A percentile compares a stretch with the other conserved stretches of the same genome.
Conservation (phyloP, 1,140 invertebrate species). For the Popillia japonica region DNA sequence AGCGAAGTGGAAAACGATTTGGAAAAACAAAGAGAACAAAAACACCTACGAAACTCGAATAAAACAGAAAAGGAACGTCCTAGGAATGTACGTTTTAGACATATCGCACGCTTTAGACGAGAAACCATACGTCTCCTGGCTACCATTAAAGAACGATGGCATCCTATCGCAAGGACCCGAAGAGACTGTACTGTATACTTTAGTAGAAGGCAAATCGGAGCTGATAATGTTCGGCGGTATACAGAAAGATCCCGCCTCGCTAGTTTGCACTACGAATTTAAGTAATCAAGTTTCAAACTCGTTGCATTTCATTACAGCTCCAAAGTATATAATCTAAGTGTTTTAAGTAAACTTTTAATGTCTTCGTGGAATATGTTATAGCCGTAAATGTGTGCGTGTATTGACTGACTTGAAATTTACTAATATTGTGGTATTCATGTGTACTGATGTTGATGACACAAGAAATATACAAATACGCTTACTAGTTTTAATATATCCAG, state of each 20-base stretch:
- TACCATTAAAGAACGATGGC: slow-evolving; percentile 70
- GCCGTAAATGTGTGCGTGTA: not conserved
- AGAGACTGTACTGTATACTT: slow-evolving; percentile 88
- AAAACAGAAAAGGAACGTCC: slow-evolving; percentile 51
- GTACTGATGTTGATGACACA: slow-evolving; percentile 27
- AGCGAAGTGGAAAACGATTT: slow-evolving; percentile 46
- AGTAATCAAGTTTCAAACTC: slow-evolving; percentile 78
- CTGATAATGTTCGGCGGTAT: slow-evolving; percentile 95
- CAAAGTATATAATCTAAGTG: slow-evolving; percentile 75
- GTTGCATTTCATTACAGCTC: slow-evolving; percentile 80
- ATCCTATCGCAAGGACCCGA: slow-evolving; percentile 77
- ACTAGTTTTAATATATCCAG: slow-evolving; percentile 21
- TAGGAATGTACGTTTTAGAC: slow-evolving; percentile 88
- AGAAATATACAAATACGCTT: slow-evolving; percentile 27
- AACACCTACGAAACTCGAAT: slow-evolving; percentile 46
- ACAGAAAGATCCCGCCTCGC: slow-evolving; percentile 73
- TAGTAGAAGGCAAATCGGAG: slow-evolving; percentile 89
- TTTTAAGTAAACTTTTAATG: not conserved
- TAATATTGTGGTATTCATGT: slow-evolving; percentile 24
- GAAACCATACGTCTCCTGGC: slow-evolving; percentile 78
- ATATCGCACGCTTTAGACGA: slow-evolving; percentile 75
- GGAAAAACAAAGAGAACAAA: slow-evolving; percentile 38
- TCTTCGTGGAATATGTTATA: slow-evolving; percentile 7
- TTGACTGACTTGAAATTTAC: slow-evolving; percentile 2
- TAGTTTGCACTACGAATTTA: slow-evolving; percentile 60